Base-by-base conservation (phyloP, 2,888 invertebrate species). In the Lasioglossum villosulum region DNA sequence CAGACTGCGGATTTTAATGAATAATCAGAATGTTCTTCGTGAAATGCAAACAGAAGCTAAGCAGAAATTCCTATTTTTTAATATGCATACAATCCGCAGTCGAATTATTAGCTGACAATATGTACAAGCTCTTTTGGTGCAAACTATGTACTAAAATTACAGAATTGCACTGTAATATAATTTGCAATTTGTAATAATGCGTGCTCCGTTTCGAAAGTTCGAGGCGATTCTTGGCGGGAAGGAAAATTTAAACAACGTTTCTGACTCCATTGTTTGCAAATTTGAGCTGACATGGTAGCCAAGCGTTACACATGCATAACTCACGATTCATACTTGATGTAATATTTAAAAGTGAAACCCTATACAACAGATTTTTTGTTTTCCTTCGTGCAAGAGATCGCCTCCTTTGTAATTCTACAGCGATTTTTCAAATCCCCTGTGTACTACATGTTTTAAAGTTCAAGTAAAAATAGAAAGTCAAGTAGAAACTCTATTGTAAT, bases 71-170 rank as follows among this genome's bases (percentile, higher is more conserved):
- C n/a, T 56, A n/a, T 56, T 12, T 56, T 56, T n/a, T 56, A 52
- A 52, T 52, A 52, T n/a, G 23, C 52, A n/a, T 52, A 52, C 8
- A 52, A 52, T 52, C 23, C n/a, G 3, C 52, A 52, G 23, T 52
- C 52, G 23, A 23, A 77, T 76, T 30, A 48, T 52, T 30, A 71
- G 56, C 4, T 34, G 70, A 56, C 68, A 66, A 45, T 66, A 74
- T 84, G 34, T 82, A 84, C 79, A 82, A n/a, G 27, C 16, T 34
- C 8, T 77, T 63, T 19, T 74, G 8, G 4, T 2, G 23, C 14
- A 73, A 16, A 52, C 27, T 70, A 77, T 73, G n/a, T 83, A 82
- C 45, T 77, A 4, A 2, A 14, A 27, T 63, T 71, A 63, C 5
- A 52, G 34, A 74, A 74, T 37, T 72, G 6, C 63, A 0, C 0